Base-by-base conservation (phyloP, 2,888 invertebrate genomes). In the Sarcophaga carnaria region DNA sequence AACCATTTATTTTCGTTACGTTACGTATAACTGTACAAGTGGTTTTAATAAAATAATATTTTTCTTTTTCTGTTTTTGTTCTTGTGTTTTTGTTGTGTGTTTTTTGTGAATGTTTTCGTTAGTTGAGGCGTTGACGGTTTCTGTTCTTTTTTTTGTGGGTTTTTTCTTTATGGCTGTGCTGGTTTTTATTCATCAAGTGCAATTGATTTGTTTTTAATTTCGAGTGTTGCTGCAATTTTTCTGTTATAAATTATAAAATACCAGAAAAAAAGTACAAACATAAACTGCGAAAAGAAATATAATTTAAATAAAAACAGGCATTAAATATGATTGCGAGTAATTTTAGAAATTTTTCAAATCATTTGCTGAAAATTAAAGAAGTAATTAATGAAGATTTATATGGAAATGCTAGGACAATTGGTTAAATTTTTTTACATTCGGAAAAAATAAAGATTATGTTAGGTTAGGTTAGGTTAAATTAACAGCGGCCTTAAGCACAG, bases 151-250 rank as follows among this genome's bases (percentile, higher is more conserved):
- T 10, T 74, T 63, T 12, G 20, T 17, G 10, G 14, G 14, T 2
- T 17, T 17, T 37, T 49, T 14, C 25, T 69, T 59, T 67, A 2
- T 45, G 5, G 60, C n/a, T n/a, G 45, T 47, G 22, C 2, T 54
- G 74, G 47, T 47, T 66, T 80, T 74, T 62, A 47, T 54, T 66
- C 22, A 45, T 67, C 17, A 80, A 74, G 22, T 80, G 47, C 60
- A 59, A 72, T 80, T 80, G 72, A 80, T 74, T 74, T 54, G 66
- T 71, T 74, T 66, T 74, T n/a, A 59, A 72, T 59, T 60, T 64
- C 47, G 12, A 63, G 67, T 77, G 20, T 60, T 47, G 47, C 47
- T 78, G 25, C n/a, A 27, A n/a, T 75, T 49, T 54, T 54, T 54
- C 54, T 54, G 54, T 17, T 14, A 54, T 54, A 12, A 14, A 54